Evolutionary conservation across 2,797 vertebrate species (phyloP), one percentile per base, ranked within the genome.

Genomic region (Apodemus agrarius): DNA sequence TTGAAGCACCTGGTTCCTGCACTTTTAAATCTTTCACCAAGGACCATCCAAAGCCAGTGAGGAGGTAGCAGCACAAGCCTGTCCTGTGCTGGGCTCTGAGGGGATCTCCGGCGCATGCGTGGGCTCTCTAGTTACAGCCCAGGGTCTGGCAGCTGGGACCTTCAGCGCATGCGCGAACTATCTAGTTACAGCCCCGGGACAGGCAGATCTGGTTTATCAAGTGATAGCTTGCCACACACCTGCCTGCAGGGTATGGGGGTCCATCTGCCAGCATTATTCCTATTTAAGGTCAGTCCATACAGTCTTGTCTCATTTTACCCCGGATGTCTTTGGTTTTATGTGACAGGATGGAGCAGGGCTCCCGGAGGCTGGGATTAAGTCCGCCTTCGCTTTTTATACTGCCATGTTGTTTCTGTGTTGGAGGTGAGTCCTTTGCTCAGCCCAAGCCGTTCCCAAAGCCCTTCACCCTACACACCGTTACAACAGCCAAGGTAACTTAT

Each of bases 261-360:
- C 0, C 0, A 95, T 96, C 86, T 97, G 97, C 97, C 93, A 87
- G 89, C 79, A 78, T 98, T 98, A 97, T 98, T 98, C 75, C 91
- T 83, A 87, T 43, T 96, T 93, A 93, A 94, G 97, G 97, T 98
- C 97, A 98, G 95, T 93, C 97, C 94, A 97, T 69, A 95, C 91
- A 97, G 97, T 96, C 97, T 97, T 97, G 94, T 97, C 61, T 98
- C 92, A 92, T 97, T 97, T 74, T 95, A 95, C 93, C 97, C 87
- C 97, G 80, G 98, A 98, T 96, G 96, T 98, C 97, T 98, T 97
- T 97, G 94, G 98, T 98, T 98, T 97, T 74, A 79, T 96, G 59
- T n/a, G 75, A 97, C 93, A 86, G 97, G 96, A 98, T 94, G 97
- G 96, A 96, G 95, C 93, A 76, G 94, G 97, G 92, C 91, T 95